Evolutionary conservation across 2,888 invertebrate species (phyloP).

Genomic region (Brachypalpus laphriformis): DNA sequence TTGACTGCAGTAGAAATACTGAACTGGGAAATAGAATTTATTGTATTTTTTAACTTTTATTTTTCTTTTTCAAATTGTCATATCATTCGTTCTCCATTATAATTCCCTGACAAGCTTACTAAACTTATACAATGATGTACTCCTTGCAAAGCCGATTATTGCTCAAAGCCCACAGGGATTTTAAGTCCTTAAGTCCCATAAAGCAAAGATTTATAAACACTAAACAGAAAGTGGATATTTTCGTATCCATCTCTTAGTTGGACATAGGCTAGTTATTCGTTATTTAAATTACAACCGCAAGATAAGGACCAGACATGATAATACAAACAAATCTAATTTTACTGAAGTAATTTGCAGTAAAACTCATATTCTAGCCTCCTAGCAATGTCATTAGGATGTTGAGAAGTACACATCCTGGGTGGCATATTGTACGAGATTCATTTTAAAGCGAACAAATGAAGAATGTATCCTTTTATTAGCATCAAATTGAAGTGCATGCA

Average conservation of each 20-base stretch:
- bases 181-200: neutral
- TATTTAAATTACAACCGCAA: neutral
- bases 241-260: neutral
- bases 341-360: slow-evolving; percentile 36
- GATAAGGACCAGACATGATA: neutral
- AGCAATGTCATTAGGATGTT: neutral
- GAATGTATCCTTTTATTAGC: slow-evolving; percentile 62
- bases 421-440: slow-evolving; percentile 37
- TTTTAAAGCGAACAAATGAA: slow-evolving; percentile 40
- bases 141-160: neutral
- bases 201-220: neutral
- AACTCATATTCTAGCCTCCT: neutral
- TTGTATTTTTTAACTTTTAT: too few species aligned
- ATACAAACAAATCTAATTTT: neutral
- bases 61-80: too few species aligned
- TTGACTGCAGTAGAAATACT: too few species aligned
- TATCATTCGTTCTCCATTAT: neutral
- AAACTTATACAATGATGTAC: too few species aligned
- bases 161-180: too few species aligned
- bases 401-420: slow-evolving; percentile 38
- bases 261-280: neutral
- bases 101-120: too few species aligned
- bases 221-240: neutral
- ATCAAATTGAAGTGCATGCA: slow-evolving; percentile 66
- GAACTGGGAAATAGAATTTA: too few species aligned